These are phyloP conservation scores for Paracentrotus lividus DNA, from an alignment of 53 echinoderm and acorn worm species.

Conservation along the genomic window DNA sequence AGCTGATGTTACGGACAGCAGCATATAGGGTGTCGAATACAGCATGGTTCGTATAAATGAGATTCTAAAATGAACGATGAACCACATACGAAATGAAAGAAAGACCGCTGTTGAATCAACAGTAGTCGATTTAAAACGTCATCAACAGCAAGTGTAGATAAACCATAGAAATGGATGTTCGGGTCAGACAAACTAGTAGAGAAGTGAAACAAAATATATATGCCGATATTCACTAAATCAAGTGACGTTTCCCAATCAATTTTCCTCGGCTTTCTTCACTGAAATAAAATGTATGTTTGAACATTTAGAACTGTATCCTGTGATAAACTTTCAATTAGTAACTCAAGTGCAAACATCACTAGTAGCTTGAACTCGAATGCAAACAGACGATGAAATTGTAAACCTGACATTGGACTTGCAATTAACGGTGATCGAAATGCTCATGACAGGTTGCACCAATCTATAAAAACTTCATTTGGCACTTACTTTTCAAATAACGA, in stretches of 20 bases:
- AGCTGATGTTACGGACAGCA: neutral
- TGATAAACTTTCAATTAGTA: slow-evolving; percentile 46
- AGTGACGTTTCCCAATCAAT: neutral
- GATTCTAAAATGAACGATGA: too few species aligned
- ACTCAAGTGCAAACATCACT: slow-evolving; percentile 1
- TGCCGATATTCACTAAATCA: neutral
- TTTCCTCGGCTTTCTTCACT: too few species aligned
- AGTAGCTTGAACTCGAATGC: neutral
- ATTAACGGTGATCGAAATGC: neutral
- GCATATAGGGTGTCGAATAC: neutral
- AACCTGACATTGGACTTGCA: neutral
- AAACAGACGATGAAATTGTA: neutral
- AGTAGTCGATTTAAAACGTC: neutral
- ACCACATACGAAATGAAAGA: neutral
- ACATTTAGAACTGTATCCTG: too few species aligned
- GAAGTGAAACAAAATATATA: neutral
- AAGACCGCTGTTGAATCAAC: too few species aligned
- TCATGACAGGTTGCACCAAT: neutral
- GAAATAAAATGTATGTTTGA: too few species aligned
- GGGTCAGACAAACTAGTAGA: neutral
- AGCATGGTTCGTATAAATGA: too few species aligned
- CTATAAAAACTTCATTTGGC: neutral
- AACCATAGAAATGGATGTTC: neutral
- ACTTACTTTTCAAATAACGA: too few species aligned
- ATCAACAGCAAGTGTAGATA: neutral